Conservation (phyloP, 30 jellyfish, hydroid and myxozoan species). For the Euphysa ruthae region DNA sequence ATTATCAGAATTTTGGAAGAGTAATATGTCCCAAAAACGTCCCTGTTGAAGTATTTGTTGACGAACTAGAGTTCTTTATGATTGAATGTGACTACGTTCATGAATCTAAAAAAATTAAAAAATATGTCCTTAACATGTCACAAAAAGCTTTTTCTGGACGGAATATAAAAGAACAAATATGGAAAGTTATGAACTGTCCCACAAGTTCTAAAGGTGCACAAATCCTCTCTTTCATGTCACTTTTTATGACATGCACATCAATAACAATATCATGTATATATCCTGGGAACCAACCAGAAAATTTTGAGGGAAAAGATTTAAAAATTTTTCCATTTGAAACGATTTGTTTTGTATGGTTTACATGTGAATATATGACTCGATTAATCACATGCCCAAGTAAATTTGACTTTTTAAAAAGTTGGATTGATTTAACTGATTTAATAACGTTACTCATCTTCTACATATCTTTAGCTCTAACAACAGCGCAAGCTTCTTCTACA, state of each 20-base stretch:
- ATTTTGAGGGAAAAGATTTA: constrained; percentile 1
- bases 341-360: constrained; percentile 62
- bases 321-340: constrained; percentile 59
- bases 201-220: constrained; percentile 44
- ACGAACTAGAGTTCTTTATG: constrained; percentile 55
- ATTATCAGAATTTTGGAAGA: constrained; percentile 61
- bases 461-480: constrained; percentile 32
- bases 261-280: constrained; percentile 27
- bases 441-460: constrained; percentile 37
- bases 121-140: constrained; percentile 36
- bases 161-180: constrained; percentile 3
- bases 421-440: constrained; percentile 58
- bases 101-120: constrained; percentile 38
- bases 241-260: constrained; percentile 41
- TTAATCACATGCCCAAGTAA: constrained; percentile 62
- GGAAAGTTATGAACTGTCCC: constrained; percentile 52
- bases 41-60: constrained; percentile 80
- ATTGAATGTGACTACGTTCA: constrained; percentile 33
- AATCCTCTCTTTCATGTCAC: constrained; percentile 37
- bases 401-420: constrained; percentile 38
- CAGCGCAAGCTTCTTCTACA: constrained; percentile 56
- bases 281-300: neutral
- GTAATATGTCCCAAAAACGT: constrained; percentile 69
- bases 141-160: neutral
- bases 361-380: constrained; percentile 45